Evolutionary conservation across 2,113 vertebrate genomes (phyloP), one percentile per base, ranked within the genome.

Genomic region (Nanorana parkeri): DNA sequence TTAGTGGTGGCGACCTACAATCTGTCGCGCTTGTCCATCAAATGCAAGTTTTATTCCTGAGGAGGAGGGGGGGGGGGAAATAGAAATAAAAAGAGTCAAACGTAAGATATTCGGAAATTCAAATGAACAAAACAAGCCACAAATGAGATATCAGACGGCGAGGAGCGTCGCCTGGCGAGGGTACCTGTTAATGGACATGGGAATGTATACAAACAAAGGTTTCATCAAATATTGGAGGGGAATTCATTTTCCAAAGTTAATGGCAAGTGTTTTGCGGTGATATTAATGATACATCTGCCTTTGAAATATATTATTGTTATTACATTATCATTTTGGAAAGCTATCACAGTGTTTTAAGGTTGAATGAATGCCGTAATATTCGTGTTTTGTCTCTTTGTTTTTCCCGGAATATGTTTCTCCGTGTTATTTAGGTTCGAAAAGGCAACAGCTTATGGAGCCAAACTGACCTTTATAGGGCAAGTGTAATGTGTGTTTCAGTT

Each of bases 171-270:
- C 90, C 88, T 90, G 86, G 89, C 91, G 86, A 41, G 87, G 89
- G 89, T 91, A 92, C 92, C 91, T 92, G 89, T 92, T 92, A 88
- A 91, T 91, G 92, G 93, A 92, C 94, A 97, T 92, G 95, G n/a
- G 95, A 96, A 96, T 95, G 92, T 94, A 94, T 95, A 96, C 13
- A 76, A 95, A 95, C 96, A 95, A 68, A 95, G 94, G 95, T 96
- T 96, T 96, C 97, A 97, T 97, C 97, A 97, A 96, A 97, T 95
- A 96, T 95, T 71, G 94, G 91, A 91, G 95, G 96, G 95, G 97
- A 95, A 95, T 93, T 96, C 95, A 94, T 94, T 96, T 96, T 96
- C 95, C 95, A 95, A 47, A 97, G 96, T 95, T 97, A 97, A 97
- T 96, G 95, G 96, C 96, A 96, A 96, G 95, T 96, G 93, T 94